Conservation (phyloP, 2,888 invertebrate species). For the Eupithecia insigniata region DNA sequence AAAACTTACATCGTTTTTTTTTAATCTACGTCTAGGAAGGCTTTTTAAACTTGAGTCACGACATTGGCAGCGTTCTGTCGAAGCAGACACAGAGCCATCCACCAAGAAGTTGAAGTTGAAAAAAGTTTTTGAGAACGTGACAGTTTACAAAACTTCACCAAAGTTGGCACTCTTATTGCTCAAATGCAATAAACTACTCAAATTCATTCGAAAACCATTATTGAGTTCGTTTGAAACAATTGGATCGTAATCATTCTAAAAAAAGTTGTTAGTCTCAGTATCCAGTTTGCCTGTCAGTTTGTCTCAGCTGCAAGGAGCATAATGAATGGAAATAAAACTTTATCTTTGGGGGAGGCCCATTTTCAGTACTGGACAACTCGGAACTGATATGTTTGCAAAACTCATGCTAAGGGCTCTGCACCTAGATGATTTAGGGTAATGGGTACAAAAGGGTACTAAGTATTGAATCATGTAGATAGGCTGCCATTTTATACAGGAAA, state of each 20-base stretch:
- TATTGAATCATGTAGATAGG: slow-evolving; percentile 2
- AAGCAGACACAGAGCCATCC: not conserved
- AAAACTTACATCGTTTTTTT: too few relatives aligned
- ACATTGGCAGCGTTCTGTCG: not conserved
- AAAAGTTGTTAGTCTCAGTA: not conserved
- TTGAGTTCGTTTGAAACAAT: not conserved
- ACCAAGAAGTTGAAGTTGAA: too few relatives aligned
- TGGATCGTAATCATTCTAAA: not conserved
- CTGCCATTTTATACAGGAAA: not conserved
- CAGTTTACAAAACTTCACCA: not conserved
- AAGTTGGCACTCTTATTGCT: not conserved
- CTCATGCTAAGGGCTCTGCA: not conserved
- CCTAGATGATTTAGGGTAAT: slow-evolving; percentile 1
- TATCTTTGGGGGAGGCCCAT: not conserved
- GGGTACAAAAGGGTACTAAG: not conserved
- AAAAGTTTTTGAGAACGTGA: too few relatives aligned
- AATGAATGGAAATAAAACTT: not conserved
- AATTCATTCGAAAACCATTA: not conserved
- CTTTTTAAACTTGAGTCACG: not conserved
- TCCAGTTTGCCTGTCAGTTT: too few relatives aligned
- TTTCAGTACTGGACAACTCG: not conserved
- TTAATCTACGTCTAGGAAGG: not conserved
- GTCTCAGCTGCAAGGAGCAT: not conserved
- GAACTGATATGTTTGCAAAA: not conserved
- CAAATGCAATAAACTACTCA: not conserved